Evolutionary conservation across 2,797 vertebrate genomes (phyloP).

Genomic region (Sebastes oblongus): DNA sequence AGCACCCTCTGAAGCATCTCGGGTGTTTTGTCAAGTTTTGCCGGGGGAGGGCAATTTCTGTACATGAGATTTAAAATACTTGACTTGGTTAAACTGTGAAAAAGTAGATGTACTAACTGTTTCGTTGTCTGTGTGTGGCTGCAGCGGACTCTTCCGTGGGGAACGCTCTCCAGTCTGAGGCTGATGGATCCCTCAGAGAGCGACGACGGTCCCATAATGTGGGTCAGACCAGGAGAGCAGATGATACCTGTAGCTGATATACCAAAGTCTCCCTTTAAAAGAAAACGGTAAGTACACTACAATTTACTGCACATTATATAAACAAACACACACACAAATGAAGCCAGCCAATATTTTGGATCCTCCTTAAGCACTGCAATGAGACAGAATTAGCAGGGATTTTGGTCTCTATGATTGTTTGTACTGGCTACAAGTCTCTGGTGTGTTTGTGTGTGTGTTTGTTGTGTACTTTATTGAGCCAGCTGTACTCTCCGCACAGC

Average conservation of each 20-base stretch:
- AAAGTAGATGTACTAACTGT: neutral
- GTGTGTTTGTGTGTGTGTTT: slow-evolving; percentile 8
- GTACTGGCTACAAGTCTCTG: slow-evolving; percentile 7
- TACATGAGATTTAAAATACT: neutral
- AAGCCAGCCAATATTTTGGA: neutral
- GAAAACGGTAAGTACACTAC: slow-evolving; percentile 88
- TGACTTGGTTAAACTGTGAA: neutral
- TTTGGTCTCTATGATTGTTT: slow-evolving; percentile 30
- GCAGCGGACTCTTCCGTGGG: slow-evolving; percentile 96
- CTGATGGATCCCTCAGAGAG: slow-evolving; percentile 92
- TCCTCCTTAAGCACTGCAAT: slow-evolving; percentile 6
- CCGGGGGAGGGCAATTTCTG: neutral
- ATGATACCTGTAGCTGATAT: slow-evolving; percentile 99
- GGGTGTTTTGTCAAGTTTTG: slow-evolving; percentile 13
- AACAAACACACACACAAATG: neutral
- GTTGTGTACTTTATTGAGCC: slow-evolving; percentile 12
- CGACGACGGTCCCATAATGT: slow-evolving; percentile 98
- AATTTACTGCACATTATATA: neutral
- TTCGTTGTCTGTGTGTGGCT: slow-evolving; percentile 56
- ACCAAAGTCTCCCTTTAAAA: slow-evolving; percentile 99
- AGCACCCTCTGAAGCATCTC: slow-evolving; percentile 4
- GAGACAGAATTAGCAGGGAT: slow-evolving; percentile 22
- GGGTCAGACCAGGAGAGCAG: slow-evolving; percentile 98
- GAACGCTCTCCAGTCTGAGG: slow-evolving; percentile 92
- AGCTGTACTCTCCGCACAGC: slow-evolving; percentile 12